Percentiles rank a stretch among this genome's conserved stretches.
These are phyloP conservation scores for Misgurnus anguillicaudatus DNA, from an alignment of 2,113 vertebrate genomes.

Conservation along the genomic window DNA sequence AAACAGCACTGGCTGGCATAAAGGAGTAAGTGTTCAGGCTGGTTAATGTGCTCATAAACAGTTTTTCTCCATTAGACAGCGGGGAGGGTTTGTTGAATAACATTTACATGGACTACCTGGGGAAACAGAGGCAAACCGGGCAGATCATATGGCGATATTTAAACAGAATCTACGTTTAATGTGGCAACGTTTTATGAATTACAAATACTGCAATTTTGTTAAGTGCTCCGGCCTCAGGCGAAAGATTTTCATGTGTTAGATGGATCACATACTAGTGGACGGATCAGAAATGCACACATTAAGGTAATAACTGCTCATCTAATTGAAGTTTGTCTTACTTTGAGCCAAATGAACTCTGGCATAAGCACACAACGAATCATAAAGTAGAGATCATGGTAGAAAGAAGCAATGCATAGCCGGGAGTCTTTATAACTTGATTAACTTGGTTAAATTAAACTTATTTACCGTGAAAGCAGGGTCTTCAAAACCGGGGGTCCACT, in stretches of 20 bases:
- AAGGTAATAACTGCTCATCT: background rate
- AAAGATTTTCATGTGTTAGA: background rate
- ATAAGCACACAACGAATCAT: background rate
- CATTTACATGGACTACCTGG: slow-evolving; percentile 39
- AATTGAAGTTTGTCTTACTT: background rate
- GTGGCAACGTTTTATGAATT: slow-evolving; percentile 28
- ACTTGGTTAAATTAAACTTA: background rate
- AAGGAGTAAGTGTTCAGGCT: slow-evolving; percentile 37
- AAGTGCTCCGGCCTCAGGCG: background rate
- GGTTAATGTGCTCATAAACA: slow-evolving; percentile 47
- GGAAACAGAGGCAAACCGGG: slow-evolving; percentile 22
- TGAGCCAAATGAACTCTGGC: background rate
- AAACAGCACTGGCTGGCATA: slow-evolving; percentile 24
- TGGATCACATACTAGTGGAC: background rate
- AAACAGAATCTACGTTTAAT: slow-evolving; percentile 19
- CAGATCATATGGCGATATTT: slow-evolving; percentile 5
- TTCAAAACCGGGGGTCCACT: too few relatives aligned
- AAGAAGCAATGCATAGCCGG: background rate
- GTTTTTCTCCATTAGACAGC: slow-evolving; percentile 50
- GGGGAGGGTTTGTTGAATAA: slow-evolving; percentile 34
- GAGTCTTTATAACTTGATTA: background rate
- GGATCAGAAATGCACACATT: background rate
- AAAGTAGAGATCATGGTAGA: background rate
- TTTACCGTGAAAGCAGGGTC: background rate
- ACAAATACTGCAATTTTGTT: slow-evolving; percentile 20